phyloP scores from a whole-genome alignment of 1,140 invertebrate species.

The Neodiprion fabricii region DNA sequence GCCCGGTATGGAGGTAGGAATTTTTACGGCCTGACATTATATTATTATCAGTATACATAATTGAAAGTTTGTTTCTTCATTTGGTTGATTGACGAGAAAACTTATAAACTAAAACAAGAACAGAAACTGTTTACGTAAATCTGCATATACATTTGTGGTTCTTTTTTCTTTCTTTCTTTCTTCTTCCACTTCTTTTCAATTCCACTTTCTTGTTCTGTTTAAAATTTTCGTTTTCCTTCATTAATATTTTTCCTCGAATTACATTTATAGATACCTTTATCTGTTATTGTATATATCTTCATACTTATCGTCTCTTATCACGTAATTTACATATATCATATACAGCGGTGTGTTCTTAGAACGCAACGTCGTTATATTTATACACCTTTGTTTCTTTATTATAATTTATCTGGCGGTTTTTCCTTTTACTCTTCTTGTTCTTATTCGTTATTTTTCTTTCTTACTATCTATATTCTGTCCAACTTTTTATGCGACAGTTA shows the following conservation, averaged over 20 bases:
- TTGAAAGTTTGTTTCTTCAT: neutral
- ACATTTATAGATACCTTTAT: neutral
- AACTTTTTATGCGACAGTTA: neutral
- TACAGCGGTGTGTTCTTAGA: too few species aligned
- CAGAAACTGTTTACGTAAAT: too few species aligned
- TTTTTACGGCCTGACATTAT: slow-evolving; percentile 33
- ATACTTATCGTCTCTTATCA: slow-evolving; percentile 28
- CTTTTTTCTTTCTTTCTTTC: slow-evolving; percentile 25
- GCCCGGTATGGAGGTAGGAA: slow-evolving; percentile 59
- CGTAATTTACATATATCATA: slow-evolving; percentile 14
- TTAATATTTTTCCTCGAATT: too few species aligned
- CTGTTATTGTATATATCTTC: slow-evolving; percentile 6
- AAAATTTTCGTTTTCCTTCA: neutral
- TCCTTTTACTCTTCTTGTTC: slow-evolving; percentile 27
- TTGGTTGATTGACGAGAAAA: too few species aligned
- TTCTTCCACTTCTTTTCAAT: slow-evolving; percentile 18
- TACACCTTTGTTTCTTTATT: neutral
- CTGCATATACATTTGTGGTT: neutral
- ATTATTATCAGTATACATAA: slow-evolving; percentile 16
- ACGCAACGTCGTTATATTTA: too few species aligned
- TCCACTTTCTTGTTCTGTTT: slow-evolving; percentile 18
- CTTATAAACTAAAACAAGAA: too few species aligned
- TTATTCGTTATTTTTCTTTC: slow-evolving; percentile 28
- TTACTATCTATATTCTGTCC: neutral
- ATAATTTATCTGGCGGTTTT: slow-evolving; percentile 25